phyloP scores from a whole-genome alignment of 2,797 vertebrate genomes.

The Hemibagrus guttatus region DNA sequence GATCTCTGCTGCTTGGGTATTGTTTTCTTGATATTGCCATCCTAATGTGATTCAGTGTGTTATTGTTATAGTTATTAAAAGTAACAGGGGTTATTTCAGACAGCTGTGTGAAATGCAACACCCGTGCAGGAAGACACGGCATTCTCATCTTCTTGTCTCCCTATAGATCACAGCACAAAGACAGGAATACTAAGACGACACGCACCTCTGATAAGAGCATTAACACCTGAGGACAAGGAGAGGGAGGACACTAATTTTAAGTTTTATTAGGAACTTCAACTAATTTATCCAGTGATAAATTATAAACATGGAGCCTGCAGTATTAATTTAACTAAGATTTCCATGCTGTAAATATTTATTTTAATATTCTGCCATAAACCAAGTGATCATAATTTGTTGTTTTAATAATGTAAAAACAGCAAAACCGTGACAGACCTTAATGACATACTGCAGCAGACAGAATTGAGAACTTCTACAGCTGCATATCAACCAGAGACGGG shows the following conservation, averaged over 20 bases:
- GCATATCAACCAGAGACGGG: slow-evolving; percentile 40
- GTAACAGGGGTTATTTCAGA: slow-evolving; percentile 64
- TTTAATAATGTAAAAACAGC: slow-evolving; percentile 49
- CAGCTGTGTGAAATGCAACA: slow-evolving; percentile 68
- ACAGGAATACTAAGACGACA: slow-evolving; percentile 17
- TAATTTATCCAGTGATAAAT: slow-evolving; percentile 6
- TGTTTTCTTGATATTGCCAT: slow-evolving; percentile 26
- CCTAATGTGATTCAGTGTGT: slow-evolving; percentile 56
- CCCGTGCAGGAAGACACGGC: slow-evolving; percentile 55
- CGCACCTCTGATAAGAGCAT: slow-evolving; percentile 4
- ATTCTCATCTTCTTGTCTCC: slow-evolving; percentile 15
- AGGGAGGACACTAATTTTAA: background rate
- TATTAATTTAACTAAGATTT: slow-evolving; percentile 33
- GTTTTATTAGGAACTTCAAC: slow-evolving; percentile 4
- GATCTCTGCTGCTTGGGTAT: background rate
- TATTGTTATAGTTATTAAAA: slow-evolving; percentile 68
- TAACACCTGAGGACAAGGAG: slow-evolving; percentile 29
- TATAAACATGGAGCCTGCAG: background rate
- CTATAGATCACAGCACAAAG: slow-evolving; percentile 39
- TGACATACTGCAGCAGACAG: slow-evolving; percentile 46
- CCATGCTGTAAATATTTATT: slow-evolving; percentile 27
- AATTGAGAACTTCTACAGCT: slow-evolving; percentile 41
- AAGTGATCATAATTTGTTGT: slow-evolving; percentile 39
- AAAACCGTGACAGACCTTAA: slow-evolving; percentile 27
- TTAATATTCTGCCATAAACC: slow-evolving; percentile 16